Conservation (phyloP, 2,113 vertebrate genomes). For the Falco punctatus region DNA sequence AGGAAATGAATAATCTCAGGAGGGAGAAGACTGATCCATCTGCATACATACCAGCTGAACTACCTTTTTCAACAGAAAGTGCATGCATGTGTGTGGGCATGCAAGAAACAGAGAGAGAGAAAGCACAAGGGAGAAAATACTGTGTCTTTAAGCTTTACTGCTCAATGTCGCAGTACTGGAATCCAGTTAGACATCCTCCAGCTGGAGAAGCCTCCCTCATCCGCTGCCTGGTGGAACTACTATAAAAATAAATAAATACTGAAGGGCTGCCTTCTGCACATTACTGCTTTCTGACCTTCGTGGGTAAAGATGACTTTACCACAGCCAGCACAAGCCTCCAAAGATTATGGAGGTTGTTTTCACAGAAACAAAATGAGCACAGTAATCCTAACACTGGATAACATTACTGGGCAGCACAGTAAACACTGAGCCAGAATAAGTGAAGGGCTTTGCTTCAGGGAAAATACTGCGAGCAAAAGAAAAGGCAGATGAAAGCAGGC, state of each 20-base stretch:
- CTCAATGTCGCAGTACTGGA: not conserved
- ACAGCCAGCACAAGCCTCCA: not conserved
- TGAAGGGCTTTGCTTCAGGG: not conserved
- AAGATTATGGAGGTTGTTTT: not conserved
- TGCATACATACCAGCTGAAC: not conserved
- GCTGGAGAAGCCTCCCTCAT: not conserved
- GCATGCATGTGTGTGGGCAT: accelerated
- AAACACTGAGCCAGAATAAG: not conserved
- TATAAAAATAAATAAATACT: not conserved
- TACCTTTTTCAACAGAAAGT: not conserved
- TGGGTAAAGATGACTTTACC: not conserved
- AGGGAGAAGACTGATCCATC: not conserved
- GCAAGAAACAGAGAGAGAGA: not conserved
- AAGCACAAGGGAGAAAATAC: not conserved
- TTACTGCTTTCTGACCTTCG: accelerated
- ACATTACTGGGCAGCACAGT: not conserved
- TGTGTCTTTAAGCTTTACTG: not conserved
- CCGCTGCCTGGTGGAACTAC: not conserved
- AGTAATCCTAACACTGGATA: not conserved
- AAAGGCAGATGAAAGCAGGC: conserved; percentile 30
- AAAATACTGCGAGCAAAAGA: not conserved
- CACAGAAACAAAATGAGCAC: not conserved
- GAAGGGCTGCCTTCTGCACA: not conserved
- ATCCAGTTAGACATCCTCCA: not conserved
- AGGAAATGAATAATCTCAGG: not conserved